Conservation (phyloP, 92 coral and sea anemone species). For the Heliopora coerulea region DNA sequence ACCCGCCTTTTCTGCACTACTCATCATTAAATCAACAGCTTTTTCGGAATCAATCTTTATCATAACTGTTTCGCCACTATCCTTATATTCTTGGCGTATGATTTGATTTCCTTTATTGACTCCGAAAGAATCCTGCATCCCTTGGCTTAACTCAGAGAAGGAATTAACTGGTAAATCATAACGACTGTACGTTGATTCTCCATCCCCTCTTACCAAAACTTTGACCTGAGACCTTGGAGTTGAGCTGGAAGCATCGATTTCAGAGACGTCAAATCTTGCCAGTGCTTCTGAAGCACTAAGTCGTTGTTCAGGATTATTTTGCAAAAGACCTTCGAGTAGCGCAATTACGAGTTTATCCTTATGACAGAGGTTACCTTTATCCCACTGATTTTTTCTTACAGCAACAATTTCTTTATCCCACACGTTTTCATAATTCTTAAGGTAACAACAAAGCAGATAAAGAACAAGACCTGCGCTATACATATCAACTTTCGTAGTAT, state of each 20-base stretch:
- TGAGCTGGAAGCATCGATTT: neutral
- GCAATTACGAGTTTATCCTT: neutral
- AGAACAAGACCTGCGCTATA: conserved; percentile 23
- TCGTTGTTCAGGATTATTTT: neutral
- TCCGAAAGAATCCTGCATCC: neutral
- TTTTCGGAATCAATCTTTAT: neutral
- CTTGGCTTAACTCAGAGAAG: neutral
- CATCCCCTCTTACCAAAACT: conserved; percentile 10
- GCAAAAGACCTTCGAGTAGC: conserved; percentile 1
- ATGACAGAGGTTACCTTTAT: neutral
- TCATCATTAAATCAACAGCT: neutral
- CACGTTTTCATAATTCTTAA: no score
- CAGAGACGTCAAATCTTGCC: neutral
- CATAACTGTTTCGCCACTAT: no score
- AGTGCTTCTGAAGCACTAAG: conserved; percentile 3
- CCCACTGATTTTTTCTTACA: neutral
- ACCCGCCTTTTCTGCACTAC: neutral
- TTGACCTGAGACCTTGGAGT: neutral
- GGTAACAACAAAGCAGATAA: conserved; percentile 1
- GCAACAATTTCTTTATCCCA: neutral
- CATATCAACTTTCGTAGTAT: conserved; percentile 11
- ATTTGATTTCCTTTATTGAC: neutral
- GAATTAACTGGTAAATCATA: neutral
- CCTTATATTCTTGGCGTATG: neutral
- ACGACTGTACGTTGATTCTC: neutral